phyloP scores from a whole-genome alignment of 2,888 invertebrate genomes.

The Himalopsyche japonica region DNA sequence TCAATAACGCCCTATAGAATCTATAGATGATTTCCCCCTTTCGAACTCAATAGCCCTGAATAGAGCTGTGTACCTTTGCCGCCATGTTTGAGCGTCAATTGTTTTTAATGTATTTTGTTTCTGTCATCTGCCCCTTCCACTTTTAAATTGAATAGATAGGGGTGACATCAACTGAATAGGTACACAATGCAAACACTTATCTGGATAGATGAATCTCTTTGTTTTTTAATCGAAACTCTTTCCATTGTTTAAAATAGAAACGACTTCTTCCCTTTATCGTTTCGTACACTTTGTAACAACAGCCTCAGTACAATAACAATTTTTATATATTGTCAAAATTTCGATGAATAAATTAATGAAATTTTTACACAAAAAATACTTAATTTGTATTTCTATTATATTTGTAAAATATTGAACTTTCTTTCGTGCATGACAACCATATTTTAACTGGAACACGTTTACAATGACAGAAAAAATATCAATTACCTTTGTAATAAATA shows the following conservation, averaged over 20 bases:
- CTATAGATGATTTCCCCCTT: neutral
- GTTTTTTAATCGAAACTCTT: conserved; percentile 20
- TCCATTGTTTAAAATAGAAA: neutral
- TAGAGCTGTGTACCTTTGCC: neutral
- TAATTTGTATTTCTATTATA: too few relatives aligned
- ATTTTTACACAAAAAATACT: too few relatives aligned
- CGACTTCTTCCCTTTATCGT: neutral
- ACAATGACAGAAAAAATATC: too few relatives aligned
- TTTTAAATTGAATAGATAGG: conserved; percentile 27
- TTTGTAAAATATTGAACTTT: too few relatives aligned
- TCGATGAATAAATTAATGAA: neutral
- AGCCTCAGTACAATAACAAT: neutral
- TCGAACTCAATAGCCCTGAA: neutral
- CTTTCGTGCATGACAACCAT: too few relatives aligned
- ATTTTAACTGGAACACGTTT: too few relatives aligned
- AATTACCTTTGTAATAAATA: too few relatives aligned
- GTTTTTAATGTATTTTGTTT: conserved; percentile 34
- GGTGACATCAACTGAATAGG: conserved; percentile 21
- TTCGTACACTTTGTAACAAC: neutral
- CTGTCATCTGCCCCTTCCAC: conserved; percentile 8
- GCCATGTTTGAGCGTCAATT: conserved; percentile 31
- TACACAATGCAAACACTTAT: conserved; percentile 26
- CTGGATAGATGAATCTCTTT: conserved; percentile 25
- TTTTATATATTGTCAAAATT: neutral
- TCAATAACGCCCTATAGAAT: neutral